A percentile compares a stretch with the other conserved stretches of the same genome.
These are phyloP conservation scores for Keiferia lycopersicella DNA, from an alignment of 2,888 invertebrate species.

Conservation along the genomic window DNA sequence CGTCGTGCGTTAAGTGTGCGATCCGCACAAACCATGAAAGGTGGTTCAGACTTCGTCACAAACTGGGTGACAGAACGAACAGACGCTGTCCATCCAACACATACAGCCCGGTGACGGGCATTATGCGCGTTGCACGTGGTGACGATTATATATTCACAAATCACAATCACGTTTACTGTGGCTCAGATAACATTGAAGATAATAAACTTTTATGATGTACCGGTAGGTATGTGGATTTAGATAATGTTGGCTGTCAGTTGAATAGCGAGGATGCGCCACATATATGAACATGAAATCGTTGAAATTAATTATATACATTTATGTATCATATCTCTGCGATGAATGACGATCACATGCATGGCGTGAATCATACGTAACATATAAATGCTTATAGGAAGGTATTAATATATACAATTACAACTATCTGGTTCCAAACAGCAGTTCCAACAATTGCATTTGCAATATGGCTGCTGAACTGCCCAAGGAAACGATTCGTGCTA, in stretches of 20 bases:
- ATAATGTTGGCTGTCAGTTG: slow-evolving; percentile 8
- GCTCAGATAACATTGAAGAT: slow-evolving; percentile 19
- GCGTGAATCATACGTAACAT: too few species aligned
- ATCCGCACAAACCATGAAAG: not conserved
- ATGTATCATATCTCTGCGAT: not conserved
- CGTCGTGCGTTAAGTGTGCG: too few species aligned
- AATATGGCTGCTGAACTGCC: too few species aligned
- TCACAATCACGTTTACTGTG: not conserved
- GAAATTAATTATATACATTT: not conserved
- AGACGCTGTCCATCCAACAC: slow-evolving; percentile 34
- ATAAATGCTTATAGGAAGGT: too few species aligned
- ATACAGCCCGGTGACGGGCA: not conserved
- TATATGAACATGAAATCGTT: not conserved
- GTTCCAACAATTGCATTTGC: too few species aligned
- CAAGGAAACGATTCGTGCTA: too few species aligned
- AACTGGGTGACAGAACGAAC: slow-evolving; percentile 22
- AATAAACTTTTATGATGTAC: slow-evolving; percentile 21
- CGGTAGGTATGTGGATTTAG: slow-evolving; percentile 14
- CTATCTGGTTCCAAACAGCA: too few species aligned
- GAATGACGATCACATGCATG: too few species aligned
- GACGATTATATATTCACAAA: not conserved
- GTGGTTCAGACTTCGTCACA: not conserved
- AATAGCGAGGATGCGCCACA: slow-evolving; percentile 3
- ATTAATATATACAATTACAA: too few species aligned
- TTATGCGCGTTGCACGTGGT: slow-evolving; percentile 9